Evolutionary conservation across 2,888 invertebrate species (phyloP).

Genomic region (Rotaria socialis): DNA sequence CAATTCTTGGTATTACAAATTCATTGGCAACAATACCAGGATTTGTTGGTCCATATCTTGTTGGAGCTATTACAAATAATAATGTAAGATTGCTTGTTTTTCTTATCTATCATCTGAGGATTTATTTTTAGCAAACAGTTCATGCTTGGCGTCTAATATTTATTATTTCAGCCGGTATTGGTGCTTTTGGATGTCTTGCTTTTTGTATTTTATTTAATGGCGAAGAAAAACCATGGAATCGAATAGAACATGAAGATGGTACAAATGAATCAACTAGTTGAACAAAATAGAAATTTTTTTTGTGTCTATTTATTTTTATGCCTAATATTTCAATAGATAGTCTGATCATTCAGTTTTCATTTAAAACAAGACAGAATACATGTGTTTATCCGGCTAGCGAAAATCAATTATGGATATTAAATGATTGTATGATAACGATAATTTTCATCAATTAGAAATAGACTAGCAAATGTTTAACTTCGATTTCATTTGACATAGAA

Average conservation of each 20-base stretch:
- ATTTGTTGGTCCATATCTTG: constrained; percentile 13
- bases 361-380: too few species aligned
- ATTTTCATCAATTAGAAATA: too few species aligned
- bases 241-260: background rate
- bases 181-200: constrained; percentile 35
- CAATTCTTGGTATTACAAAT: constrained; percentile 6
- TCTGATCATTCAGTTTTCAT: too few species aligned
- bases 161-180: constrained; percentile 37
- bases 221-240: constrained; percentile 38
- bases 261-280: too few species aligned
- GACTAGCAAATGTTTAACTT: too few species aligned
- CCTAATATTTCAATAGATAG: too few species aligned
- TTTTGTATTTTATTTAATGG: constrained; percentile 36
- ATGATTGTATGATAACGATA: too few species aligned
- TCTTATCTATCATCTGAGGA: background rate
- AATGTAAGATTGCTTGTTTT: background rate
- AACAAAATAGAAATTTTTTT: too few species aligned
- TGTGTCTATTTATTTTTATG: too few species aligned
- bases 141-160: constrained; percentile 39
- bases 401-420: too few species aligned
- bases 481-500: too few species aligned
- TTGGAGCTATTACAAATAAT: background rate
- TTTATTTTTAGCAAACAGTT: constrained; percentile 28
- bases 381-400: too few species aligned
- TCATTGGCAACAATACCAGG: constrained; percentile 31